phyloP scores from a whole-genome alignment of 2,113 vertebrate species.

The Microtus richardsoni region DNA sequence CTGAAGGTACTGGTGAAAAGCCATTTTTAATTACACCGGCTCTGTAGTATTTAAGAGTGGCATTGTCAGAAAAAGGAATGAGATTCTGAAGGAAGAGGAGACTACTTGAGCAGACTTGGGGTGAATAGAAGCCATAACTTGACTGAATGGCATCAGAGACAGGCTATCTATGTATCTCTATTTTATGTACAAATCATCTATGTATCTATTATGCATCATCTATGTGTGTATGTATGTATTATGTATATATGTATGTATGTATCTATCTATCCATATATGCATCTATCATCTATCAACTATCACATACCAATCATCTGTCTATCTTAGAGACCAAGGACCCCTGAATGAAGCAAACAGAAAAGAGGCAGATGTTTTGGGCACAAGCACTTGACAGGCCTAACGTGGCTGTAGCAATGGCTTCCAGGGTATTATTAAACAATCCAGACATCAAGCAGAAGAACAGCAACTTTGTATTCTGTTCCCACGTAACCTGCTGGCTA shows the following conservation, averaged over 20 bases:
- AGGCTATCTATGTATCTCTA: not conserved
- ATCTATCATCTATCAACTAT: not conserved
- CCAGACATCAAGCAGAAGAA: not conserved
- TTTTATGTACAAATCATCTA: not conserved
- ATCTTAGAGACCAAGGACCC: not conserved
- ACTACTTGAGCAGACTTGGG: not conserved
- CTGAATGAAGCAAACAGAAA: not conserved
- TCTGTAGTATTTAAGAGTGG: not conserved
- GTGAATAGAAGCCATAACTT: not conserved
- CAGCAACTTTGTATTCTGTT: not conserved
- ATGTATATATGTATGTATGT: too few relatives aligned
- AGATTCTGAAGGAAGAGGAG: not conserved
- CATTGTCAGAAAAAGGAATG: not conserved
- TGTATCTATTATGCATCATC: not conserved
- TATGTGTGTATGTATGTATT: not conserved
- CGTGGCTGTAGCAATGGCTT: accelerated
- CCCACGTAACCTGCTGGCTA: not conserved
- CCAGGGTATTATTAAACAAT: not conserved
- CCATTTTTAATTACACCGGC: not conserved
- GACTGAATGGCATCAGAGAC: not conserved
- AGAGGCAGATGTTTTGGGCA: not conserved
- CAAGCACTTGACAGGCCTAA: not conserved
- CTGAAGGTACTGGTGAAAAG: not conserved
- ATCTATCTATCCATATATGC: not conserved
- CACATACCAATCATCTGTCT: not conserved